Conservation (phyloP, 2,888 invertebrate genomes). For the Lasioglossum lativentre region DNA sequence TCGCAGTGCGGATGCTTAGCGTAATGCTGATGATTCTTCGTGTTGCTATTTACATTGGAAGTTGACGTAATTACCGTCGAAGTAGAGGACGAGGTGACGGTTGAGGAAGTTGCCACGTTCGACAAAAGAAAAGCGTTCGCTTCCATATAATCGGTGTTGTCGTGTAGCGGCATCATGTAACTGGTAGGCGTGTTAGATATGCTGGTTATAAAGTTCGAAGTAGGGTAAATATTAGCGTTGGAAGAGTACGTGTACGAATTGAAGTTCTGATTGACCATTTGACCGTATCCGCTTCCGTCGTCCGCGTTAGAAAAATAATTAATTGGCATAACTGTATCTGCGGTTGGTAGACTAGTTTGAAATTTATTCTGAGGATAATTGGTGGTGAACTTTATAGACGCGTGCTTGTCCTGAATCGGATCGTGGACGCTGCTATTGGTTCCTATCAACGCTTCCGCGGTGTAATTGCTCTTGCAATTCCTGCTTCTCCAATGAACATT, state of each 20-base stretch:
- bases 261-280: conserved; percentile 83
- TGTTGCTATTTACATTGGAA: conserved; percentile 63
- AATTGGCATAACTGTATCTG: conserved; percentile 80
- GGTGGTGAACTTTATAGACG: conserved; percentile 78
- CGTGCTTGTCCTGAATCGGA: conserved; percentile 78
- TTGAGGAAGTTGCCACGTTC: conserved; percentile 76
- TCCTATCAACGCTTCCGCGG: conserved; percentile 83
- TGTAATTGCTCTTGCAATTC: conserved; percentile 84
- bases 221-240: conserved; percentile 82
- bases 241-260: conserved; percentile 82
- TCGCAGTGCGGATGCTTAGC: conserved; percentile 82
- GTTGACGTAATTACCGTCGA: conserved; percentile 66
- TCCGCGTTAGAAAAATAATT: conserved; percentile 82
- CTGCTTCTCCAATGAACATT: conserved; percentile 81
- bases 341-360: conserved; percentile 72
- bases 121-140: conserved; percentile 80
- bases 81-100: conserved; percentile 61
- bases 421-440: conserved; percentile 78
- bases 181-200: conserved; percentile 81
- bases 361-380: conserved; percentile 83
- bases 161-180: conserved; percentile 83
- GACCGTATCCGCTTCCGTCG: conserved; percentile 80
- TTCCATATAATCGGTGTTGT: conserved; percentile 81
- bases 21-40: conserved; percentile 75
- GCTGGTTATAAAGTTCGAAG: conserved; percentile 81